A percentile compares a stretch with the other conserved stretches of the same genome.
Conservation (phyloP, 2,113 vertebrate genomes). For the Scophthalmus maximus region DNA sequence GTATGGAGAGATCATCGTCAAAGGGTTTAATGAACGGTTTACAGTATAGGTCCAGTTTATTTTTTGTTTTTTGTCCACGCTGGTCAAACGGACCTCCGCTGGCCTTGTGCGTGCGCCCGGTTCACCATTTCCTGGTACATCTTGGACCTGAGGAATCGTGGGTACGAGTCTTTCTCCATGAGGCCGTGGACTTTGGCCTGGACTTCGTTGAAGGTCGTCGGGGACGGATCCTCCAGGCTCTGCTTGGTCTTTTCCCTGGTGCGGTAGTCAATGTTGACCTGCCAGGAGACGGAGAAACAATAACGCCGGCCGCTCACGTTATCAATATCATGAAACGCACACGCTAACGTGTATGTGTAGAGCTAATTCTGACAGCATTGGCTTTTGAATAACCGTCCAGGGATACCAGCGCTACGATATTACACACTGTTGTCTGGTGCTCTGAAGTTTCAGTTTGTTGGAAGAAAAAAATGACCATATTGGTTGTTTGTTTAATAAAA, state of each 20-base stretch:
- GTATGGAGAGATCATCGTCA: conserved; percentile 62
- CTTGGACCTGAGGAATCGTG: conserved; percentile 95
- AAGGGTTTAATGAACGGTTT: conserved; percentile 41
- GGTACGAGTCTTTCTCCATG: conserved; percentile 99
- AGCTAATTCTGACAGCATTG: too few species aligned
- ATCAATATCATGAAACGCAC: not conserved
- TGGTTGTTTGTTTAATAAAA: not conserved
- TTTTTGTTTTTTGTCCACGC: not conserved
- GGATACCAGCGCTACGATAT: too few species aligned
- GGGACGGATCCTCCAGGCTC: conserved; percentile 90
- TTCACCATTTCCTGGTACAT: conserved; percentile 96
- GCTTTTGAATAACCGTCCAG: too few species aligned
- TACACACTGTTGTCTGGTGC: too few species aligned
- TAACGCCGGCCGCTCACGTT: not conserved
- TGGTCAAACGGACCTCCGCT: conserved; percentile 90
- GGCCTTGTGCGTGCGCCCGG: conserved; percentile 83
- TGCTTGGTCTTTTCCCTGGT: conserved; percentile 92
- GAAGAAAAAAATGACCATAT: too few species aligned
- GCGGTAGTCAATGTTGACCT: conserved; percentile 97
- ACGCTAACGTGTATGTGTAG: not conserved
- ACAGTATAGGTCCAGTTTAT: conserved; percentile 42
- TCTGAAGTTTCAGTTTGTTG: too few species aligned
- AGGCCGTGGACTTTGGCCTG: conserved; percentile 94
- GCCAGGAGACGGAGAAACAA: conserved; percentile 46
- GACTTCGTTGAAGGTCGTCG: conserved; percentile 91